Conservation (phyloP, 2,797 vertebrate genomes). For the Lepilemur ruficaudatus region DNA sequence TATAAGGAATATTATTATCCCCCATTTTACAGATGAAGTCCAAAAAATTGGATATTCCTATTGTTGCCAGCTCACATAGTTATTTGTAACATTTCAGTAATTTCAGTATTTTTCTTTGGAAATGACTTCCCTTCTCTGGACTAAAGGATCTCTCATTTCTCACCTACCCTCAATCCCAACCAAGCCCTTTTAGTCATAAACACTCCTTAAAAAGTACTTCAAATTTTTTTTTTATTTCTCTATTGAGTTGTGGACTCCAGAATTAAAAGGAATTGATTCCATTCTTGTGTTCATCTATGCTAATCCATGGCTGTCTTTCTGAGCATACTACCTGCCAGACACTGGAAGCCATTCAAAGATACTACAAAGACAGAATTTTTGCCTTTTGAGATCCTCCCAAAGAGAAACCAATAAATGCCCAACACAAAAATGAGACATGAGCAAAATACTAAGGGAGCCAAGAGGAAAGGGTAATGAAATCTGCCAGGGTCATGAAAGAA, state of each 20-base stretch:
- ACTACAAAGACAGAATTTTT: slow-evolving; percentile 34
- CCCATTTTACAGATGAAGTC: not conserved
- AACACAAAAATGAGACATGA: slow-evolving; percentile 28
- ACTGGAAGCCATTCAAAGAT: slow-evolving; percentile 47
- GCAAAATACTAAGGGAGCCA: not conserved
- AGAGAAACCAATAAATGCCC: slow-evolving; percentile 44
- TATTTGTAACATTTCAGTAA: slow-evolving; percentile 34
- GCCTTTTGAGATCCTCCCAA: slow-evolving; percentile 48
- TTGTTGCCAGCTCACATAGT: not conserved
- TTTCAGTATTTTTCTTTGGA: not conserved
- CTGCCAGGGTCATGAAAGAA: slow-evolving; percentile 1
- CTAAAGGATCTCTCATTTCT: not conserved
- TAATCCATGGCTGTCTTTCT: slow-evolving; percentile 31
- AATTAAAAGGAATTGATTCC: slow-evolving; percentile 41
- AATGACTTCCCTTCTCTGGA: not conserved
- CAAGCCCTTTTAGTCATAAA: slow-evolving; percentile 9
- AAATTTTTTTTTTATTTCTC: slow-evolving; percentile 17
- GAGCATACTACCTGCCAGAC: slow-evolving; percentile 27
- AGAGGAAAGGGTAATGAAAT: not conserved
- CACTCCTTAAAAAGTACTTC: slow-evolving; percentile 40
- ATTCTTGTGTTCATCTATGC: not conserved
- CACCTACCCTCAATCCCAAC: not conserved
- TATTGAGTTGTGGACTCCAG: not conserved
- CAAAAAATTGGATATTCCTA: not conserved
- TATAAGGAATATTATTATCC: not conserved